phyloP scores from a whole-genome alignment of 2,113 vertebrate genomes.

The Blennius ocellaris region DNA sequence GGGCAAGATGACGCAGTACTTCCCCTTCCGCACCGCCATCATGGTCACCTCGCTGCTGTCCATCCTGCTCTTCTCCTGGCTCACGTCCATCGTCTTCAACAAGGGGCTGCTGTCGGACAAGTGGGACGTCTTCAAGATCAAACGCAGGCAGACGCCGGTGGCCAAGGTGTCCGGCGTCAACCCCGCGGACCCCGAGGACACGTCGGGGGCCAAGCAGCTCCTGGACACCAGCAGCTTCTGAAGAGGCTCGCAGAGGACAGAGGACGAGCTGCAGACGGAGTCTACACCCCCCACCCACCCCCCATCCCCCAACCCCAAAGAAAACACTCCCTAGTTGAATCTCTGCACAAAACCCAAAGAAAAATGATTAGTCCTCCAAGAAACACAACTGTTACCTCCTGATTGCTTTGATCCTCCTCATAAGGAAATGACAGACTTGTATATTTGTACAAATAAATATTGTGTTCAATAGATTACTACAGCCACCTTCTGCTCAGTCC shows the following conservation, averaged over 20 bases:
- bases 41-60: conserved; percentile 75
- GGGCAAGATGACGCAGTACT: conserved; percentile 75
- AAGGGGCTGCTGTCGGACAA: conserved; percentile 76
- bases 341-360: not conserved
- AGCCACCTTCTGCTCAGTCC: too few relatives aligned
- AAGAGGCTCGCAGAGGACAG: conserved; percentile 8
- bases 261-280: conserved; percentile 22
- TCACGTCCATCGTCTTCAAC: conserved; percentile 77
- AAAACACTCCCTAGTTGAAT: too few relatives aligned
- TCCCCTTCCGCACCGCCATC: conserved; percentile 85
- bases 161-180: not conserved
- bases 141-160: conserved; percentile 31
- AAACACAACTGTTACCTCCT: not conserved
- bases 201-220: conserved; percentile 39
- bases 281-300: too few relatives aligned
- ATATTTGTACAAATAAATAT: conserved; percentile 17
- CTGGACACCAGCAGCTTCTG: conserved; percentile 69
- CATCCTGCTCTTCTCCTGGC: conserved; percentile 73
- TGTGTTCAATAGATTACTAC: too few relatives aligned
- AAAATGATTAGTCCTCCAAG: not conserved
- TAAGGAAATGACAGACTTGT: not conserved
- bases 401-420: not conserved
- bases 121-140: conserved; percentile 82
- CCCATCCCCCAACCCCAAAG: too few relatives aligned
- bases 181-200: not conserved